phyloP scores from a whole-genome alignment of 2,888 invertebrate genomes.

The Tillus elongatus region DNA sequence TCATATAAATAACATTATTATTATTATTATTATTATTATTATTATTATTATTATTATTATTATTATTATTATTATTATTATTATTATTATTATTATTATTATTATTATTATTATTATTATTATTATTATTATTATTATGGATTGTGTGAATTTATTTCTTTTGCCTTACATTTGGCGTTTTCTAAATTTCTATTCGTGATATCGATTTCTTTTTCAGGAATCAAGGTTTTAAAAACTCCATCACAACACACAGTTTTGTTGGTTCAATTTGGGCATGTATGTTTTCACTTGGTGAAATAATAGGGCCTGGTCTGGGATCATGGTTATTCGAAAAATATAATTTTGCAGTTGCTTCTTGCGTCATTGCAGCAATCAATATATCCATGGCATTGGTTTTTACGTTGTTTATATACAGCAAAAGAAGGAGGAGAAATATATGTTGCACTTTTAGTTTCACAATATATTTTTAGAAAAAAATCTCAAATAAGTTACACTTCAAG shows the following conservation, averaged over 20 bases:
- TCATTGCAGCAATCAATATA: constrained; percentile 11
- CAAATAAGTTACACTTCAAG: too few species aligned
- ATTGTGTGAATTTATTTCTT: too few species aligned
- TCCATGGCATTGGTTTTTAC: constrained; percentile 6
- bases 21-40: too few species aligned
- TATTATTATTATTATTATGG: too few species aligned
- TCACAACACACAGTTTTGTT: constrained; percentile 13
- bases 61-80: too few species aligned
- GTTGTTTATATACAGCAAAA: constrained; percentile 9
- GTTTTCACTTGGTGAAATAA: constrained; percentile 12
- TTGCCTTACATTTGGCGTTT: too few species aligned
- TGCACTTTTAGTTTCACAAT: constrained; percentile 10
- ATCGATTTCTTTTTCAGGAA: too few species aligned
- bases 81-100: too few species aligned
- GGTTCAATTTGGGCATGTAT: constrained; percentile 12
- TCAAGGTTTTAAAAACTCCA: constrained; percentile 11
- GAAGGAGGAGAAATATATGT: constrained; percentile 9
- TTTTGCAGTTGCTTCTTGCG: constrained; percentile 4
- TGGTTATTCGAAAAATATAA: constrained; percentile 9
- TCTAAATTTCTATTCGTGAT: too few species aligned
- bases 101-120: too few species aligned
- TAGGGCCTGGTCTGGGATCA: constrained; percentile 6
- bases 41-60: too few species aligned
- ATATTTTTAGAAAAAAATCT: constrained; percentile 12
- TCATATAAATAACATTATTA: too few species aligned